Base-by-base conservation (phyloP, 2,888 invertebrate genomes). In the Panzeria rudis region DNA sequence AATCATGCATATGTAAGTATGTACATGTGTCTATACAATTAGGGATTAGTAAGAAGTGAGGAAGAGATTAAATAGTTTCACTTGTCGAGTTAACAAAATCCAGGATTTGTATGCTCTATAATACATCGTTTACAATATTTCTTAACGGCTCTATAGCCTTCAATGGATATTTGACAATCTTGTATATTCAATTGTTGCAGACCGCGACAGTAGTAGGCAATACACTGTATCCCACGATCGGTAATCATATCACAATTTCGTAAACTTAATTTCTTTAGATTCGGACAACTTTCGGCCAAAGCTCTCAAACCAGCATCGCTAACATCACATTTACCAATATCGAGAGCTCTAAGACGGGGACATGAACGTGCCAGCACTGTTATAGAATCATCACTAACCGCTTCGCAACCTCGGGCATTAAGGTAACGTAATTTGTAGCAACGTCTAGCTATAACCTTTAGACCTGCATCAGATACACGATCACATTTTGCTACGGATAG, bases 101-200 rank as follows among this genome's bases (percentile, higher is more conserved):
- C 98, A 86, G 98, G 98, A 93, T 98, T 98, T 2, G 98, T 98
- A 91, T 98, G 98, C 91, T 98, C 98, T 87, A 98, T 98, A 87
- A 98, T 96, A 92, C 98, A 98, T 89, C 97, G 93, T 89, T 97
- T 97, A 93, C 98, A 98, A 91, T 97, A 97, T 91, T 97, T 97
- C 92, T 98, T 98, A 56, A 98, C 97, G 6, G 97, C 97, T 88
- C 97, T 93, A 91, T 98, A 98, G 0, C 98, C 98, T 88, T 98
- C 95, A 59, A 97, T 93, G 5, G 98, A 97, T 87, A 98, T 96
- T 83, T 97, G 96, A 85, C 98, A 98, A 92, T 98, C 98, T 90
- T 98, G 98, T 86, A 98, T 98, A 91, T 98, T 98, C 11, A 98
- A 94, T 90, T 98, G 98, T 78, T 97, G 97, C 50, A 98, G 93